These are phyloP conservation scores for Neotoma lepida DNA, from an alignment of 2,113 vertebrate species.

Conservation along the genomic window DNA sequence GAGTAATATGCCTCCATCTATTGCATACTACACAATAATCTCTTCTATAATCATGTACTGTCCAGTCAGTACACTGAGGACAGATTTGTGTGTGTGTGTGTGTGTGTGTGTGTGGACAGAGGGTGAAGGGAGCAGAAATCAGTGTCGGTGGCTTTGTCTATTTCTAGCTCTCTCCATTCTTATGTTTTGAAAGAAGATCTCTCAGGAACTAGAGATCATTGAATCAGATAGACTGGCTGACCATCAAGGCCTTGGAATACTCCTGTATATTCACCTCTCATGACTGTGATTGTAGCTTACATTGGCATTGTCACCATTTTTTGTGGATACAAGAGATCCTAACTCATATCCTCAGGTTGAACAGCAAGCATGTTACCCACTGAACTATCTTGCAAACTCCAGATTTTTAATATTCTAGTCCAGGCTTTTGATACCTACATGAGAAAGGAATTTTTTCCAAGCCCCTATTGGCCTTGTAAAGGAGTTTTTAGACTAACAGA, in stretches of 20 bases:
- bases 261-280: too few relatives aligned
- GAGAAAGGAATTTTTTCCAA: too few relatives aligned
- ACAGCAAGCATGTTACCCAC: background rate
- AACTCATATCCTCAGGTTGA: background rate
- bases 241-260: too few relatives aligned
- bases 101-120: too few relatives aligned
- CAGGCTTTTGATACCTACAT: background rate
- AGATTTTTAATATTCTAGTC: background rate
- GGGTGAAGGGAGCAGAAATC: background rate
- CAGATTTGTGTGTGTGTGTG: background rate
- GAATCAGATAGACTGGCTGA: too few relatives aligned
- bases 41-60: background rate
- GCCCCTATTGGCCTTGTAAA: background rate
- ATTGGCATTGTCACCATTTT: too few relatives aligned
- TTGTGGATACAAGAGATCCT: too few relatives aligned
- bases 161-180: too few relatives aligned
- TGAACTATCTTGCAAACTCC: background rate
- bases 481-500: background rate
- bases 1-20: background rate
- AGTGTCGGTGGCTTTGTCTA: background rate
- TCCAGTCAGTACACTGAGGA: background rate
- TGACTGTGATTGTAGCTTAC: too few relatives aligned
- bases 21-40: background rate
- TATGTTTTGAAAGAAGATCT: too few relatives aligned
- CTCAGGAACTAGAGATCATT: background rate